Percentiles rank a stretch among this genome's conserved stretches.
Conservation (phyloP, 2,113 vertebrate genomes). For the Loxodonta africana region DNA sequence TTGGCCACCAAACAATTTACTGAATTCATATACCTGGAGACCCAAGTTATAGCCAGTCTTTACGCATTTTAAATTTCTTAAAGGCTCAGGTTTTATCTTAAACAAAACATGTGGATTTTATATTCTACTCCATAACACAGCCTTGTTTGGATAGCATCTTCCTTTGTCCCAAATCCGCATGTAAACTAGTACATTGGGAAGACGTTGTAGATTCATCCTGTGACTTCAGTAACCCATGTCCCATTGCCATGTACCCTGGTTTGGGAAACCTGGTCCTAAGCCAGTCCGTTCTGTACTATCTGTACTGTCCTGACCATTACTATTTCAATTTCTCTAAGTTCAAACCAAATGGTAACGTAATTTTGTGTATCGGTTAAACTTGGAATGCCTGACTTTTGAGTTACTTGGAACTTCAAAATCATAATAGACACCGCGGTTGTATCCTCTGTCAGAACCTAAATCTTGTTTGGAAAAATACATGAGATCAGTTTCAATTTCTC, state of each 20-base stretch:
- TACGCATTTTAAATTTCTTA: background rate
- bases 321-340: conserved; percentile 51
- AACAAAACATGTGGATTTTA: background rate
- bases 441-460: conserved; percentile 28
- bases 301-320: background rate
- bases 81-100: background rate
- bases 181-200: background rate
- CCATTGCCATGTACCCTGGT: background rate
- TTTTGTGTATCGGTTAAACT: background rate
- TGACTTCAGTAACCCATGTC: background rate
- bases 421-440: background rate
- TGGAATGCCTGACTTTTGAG: conserved; percentile 32
- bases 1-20: conserved; percentile 10
- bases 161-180: background rate
- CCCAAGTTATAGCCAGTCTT: background rate
- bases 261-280: background rate
- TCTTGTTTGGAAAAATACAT: conserved; percentile 55
- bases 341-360: conserved; percentile 42
- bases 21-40: background rate
- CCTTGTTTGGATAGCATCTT: background rate
- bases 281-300: background rate
- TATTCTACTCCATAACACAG: background rate
- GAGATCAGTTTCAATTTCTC: conserved; percentile 41
- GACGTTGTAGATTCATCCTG: background rate
- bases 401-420: background rate